These are phyloP conservation scores for Sitophilus oryzae DNA, from an alignment of 1,140 invertebrate genomes.

Conservation along the genomic window DNA sequence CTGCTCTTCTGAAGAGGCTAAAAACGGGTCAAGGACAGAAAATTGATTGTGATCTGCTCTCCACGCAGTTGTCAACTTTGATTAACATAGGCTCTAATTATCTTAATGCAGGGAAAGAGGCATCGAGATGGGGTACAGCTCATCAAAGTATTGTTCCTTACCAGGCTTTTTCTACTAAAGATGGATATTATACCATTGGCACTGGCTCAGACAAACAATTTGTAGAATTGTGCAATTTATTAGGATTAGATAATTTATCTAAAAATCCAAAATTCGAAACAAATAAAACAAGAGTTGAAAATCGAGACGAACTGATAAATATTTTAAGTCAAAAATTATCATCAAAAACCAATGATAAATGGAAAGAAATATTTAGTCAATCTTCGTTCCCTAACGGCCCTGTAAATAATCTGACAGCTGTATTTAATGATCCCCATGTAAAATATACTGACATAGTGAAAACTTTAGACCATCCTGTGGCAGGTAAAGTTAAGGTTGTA, in stretches of 20 bases:
- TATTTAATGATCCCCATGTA: slow-evolving; percentile 84
- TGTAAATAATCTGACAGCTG: slow-evolving; percentile 78
- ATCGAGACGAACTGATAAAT: slow-evolving; percentile 64
- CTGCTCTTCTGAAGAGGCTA: slow-evolving; percentile 73
- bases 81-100: slow-evolving; percentile 89
- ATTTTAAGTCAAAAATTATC: slow-evolving; percentile 59
- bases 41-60: slow-evolving; percentile 90
- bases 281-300: slow-evolving; percentile 69
- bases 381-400: slow-evolving; percentile 82
- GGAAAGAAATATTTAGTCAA: slow-evolving; percentile 67
- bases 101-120: slow-evolving; percentile 77
- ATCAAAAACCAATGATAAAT: slow-evolving; percentile 67
- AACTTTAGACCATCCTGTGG: slow-evolving; percentile 64
- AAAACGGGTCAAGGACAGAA: slow-evolving; percentile 81
- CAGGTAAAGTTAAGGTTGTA: slow-evolving; percentile 71
- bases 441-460: slow-evolving; percentile 69
- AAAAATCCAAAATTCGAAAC: slow-evolving; percentile 60
- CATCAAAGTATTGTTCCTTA: slow-evolving; percentile 95
- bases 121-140: slow-evolving; percentile 76
- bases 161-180: slow-evolving; percentile 74
- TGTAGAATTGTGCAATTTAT: slow-evolving; percentile 56
- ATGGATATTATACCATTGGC: slow-evolving; percentile 80
- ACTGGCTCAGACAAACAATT: slow-evolving; percentile 78
- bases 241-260: slow-evolving; percentile 58
- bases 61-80: slow-evolving; percentile 82